Conservation (phyloP, 2,113 vertebrate genomes). For the Oryzias woworae region DNA sequence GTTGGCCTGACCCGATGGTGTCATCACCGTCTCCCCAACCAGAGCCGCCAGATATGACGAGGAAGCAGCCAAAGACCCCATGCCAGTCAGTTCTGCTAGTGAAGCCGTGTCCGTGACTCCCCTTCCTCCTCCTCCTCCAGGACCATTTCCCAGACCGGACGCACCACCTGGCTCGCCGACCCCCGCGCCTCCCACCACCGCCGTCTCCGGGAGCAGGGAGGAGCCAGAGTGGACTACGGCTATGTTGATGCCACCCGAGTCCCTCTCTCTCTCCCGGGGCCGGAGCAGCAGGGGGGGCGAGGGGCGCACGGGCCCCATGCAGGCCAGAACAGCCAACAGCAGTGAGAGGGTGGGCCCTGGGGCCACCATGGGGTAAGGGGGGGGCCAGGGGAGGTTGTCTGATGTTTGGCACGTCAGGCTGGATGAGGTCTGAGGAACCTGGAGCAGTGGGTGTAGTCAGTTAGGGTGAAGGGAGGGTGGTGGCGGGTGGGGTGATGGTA, state of each 20-base stretch:
- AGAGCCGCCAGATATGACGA: conserved; percentile 67
- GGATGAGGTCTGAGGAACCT: conserved; percentile 19
- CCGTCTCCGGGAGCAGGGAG: conserved; percentile 82
- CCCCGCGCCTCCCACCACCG: conserved; percentile 64
- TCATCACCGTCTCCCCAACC: conserved; percentile 81
- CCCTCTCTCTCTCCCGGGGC: conserved; percentile 83
- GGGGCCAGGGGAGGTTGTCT: conserved; percentile 60
- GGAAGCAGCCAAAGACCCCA: conserved; percentile 55
- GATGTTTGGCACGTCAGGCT: conserved; percentile 43
- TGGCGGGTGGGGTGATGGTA: background rate
- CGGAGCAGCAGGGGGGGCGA: conserved; percentile 80
- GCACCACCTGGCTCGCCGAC: conserved; percentile 74
- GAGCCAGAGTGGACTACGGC: conserved; percentile 82
- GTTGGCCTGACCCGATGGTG: conserved; percentile 83
- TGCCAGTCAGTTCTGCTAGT: conserved; percentile 40
- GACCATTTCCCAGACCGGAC: conserved; percentile 54
- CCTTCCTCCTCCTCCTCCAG: conserved; percentile 51
- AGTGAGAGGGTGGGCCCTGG: conserved; percentile 78
- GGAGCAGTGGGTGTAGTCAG: conserved; percentile 22
- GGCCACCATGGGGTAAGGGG: conserved; percentile 77
- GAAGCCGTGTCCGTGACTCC: conserved; percentile 52
- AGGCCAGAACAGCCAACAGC: conserved; percentile 81
- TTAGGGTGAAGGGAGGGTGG: conserved; percentile 2
- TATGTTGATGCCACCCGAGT: conserved; percentile 82
- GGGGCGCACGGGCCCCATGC: conserved; percentile 80